These are phyloP conservation scores for Prosopocoilus inquinatus DNA, from an alignment of 2,888 invertebrate species.

Conservation along the genomic window DNA sequence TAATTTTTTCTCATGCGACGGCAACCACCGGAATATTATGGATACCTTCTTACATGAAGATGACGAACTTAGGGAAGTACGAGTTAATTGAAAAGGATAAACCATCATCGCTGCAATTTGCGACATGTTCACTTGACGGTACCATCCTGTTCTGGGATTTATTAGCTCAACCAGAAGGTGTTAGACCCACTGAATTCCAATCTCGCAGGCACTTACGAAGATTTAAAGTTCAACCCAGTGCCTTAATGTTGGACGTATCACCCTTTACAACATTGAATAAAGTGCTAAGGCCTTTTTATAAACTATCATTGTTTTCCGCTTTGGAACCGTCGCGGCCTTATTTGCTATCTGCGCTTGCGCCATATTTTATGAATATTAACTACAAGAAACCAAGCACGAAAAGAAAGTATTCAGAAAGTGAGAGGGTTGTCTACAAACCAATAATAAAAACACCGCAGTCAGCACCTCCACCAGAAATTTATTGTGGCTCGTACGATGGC, in stretches of 20 bases:
- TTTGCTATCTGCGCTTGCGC: conserved; percentile 39
- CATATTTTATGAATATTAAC: conserved; percentile 46
- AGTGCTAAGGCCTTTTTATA: conserved; percentile 63
- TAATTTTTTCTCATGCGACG: conserved; percentile 62
- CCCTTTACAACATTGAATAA: conserved; percentile 60
- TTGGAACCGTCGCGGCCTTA: conserved; percentile 27
- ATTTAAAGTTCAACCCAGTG: conserved; percentile 56
- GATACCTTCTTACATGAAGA: conserved; percentile 61
- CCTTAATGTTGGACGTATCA: conserved; percentile 60
- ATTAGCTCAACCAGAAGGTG: conserved; percentile 47
- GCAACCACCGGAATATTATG: conserved; percentile 66
- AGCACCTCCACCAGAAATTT: conserved; percentile 25
- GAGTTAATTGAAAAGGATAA: conserved; percentile 46
- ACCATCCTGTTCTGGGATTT: conserved; percentile 71
- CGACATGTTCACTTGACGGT: conserved; percentile 67
- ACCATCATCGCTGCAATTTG: conserved; percentile 58
- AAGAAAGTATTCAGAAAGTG: conserved; percentile 18
- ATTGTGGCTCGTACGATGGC: conserved; percentile 40
- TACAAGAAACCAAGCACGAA: conserved; percentile 41
- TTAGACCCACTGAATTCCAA: conserved; percentile 6
- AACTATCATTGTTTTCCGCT: conserved; percentile 51
- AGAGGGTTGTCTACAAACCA: conserved; percentile 25
- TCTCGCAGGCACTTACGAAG: conserved; percentile 40
- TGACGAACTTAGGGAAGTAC: conserved; percentile 61
- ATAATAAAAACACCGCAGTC: conserved; percentile 13